Percentiles rank a stretch among this genome's conserved stretches.
These are phyloP conservation scores for Drosophila lini DNA, from an alignment of 1,140 invertebrate genomes.

Conservation along the genomic window DNA sequence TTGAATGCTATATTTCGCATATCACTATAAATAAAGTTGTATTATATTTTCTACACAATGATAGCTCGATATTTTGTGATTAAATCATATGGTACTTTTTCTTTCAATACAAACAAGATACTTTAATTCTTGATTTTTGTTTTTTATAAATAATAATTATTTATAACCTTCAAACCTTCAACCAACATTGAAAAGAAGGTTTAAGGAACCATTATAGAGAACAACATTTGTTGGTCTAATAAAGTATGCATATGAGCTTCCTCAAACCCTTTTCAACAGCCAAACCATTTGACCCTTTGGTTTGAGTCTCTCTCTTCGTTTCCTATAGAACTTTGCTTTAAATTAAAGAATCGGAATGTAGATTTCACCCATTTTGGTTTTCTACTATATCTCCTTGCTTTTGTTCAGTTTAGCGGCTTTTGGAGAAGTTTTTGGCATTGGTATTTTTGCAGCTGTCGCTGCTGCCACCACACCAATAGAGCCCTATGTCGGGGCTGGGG, in stretches of 20 bases:
- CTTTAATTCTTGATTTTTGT: no score
- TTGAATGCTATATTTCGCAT: no score
- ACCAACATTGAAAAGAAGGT: no score
- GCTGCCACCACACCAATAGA: background rate
- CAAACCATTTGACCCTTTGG: background rate
- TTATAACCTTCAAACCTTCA: no score
- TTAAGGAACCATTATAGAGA: no score
- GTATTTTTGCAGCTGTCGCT: slow-evolving; percentile 60
- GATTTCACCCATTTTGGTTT: slow-evolving; percentile 12
- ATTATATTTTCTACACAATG: no score
- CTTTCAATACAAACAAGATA: no score
- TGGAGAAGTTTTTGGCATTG: slow-evolving; percentile 38
- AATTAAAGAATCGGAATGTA: slow-evolving; percentile 16
- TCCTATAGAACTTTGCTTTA: background rate
- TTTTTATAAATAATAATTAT: no score
- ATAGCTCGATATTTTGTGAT: no score
- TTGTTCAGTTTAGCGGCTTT: slow-evolving; percentile 50
- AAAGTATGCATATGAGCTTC: background rate
- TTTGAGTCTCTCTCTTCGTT: background rate
- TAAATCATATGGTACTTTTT: no score
- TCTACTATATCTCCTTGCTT: slow-evolving; percentile 34
- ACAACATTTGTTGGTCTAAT: background rate
- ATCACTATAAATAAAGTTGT: no score
- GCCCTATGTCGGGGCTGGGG: background rate
- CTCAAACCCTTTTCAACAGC: background rate